Evolutionary conservation across 2,113 vertebrate genomes (phyloP).

Genomic region (Falcunculus frontatus): DNA sequence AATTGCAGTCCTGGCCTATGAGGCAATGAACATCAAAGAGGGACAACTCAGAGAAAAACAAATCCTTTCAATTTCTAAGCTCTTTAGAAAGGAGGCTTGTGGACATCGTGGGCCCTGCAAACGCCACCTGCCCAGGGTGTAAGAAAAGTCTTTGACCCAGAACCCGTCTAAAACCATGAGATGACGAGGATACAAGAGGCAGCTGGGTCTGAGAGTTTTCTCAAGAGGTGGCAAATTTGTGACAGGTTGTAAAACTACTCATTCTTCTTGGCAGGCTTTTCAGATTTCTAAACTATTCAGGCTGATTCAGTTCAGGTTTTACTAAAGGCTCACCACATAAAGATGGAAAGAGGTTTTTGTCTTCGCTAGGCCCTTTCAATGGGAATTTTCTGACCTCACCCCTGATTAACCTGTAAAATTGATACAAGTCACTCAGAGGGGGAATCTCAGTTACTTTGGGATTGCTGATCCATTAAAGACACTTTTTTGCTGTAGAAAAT

Average conservation of each 20-base stretch:
- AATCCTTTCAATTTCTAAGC: neutral
- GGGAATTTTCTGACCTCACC: neutral
- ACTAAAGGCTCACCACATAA: neutral
- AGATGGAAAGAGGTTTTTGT: neutral
- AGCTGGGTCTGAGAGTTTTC: neutral
- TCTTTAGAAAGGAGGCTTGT: neutral
- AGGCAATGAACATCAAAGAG: neutral
- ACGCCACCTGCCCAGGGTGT: neutral
- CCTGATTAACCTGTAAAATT: neutral
- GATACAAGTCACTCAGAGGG: neutral
- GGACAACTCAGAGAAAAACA: neutral
- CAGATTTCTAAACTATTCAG: neutral
- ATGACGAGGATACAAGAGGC: neutral
- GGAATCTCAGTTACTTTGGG: neutral
- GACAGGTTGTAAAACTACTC: neutral
- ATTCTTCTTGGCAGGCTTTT: neutral
- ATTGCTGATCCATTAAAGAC: neutral
- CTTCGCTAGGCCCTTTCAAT: neutral
- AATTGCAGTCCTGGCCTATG: neutral
- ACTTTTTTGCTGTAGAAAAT: neutral
- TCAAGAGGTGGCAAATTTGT: neutral
- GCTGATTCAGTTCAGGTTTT: neutral
- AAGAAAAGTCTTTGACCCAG: neutral
- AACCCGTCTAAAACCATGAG: neutral
- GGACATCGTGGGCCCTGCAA: neutral